phyloP scores from a whole-genome alignment of 1,140 invertebrate species.

The Lepidurus apus region DNA sequence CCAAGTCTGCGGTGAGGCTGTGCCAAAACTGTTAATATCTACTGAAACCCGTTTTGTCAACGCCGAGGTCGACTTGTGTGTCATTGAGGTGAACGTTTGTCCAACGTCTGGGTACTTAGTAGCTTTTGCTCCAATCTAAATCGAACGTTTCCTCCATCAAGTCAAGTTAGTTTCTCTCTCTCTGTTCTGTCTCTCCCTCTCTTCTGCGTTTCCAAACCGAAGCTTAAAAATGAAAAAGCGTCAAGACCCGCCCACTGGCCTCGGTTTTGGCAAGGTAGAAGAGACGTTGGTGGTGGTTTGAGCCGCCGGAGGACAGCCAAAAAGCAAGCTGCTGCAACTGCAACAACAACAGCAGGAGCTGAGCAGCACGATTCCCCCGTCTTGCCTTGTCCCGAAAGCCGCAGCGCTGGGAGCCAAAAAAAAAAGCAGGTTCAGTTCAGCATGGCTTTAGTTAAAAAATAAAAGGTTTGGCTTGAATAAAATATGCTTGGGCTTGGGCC shows the following conservation, averaged over 20 bases:
- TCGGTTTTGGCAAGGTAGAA: background rate
- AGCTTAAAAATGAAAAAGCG: background rate
- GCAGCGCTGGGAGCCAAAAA: background rate
- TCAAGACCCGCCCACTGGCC: background rate
- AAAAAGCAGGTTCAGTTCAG: slow-evolving; percentile 21
- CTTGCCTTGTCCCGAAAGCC: background rate
- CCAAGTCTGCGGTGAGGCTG: background rate
- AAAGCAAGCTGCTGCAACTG: background rate
- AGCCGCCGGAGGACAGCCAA: background rate
- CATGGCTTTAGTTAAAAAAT: background rate
- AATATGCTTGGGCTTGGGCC: slow-evolving; percentile 8
- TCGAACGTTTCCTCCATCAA: too few species aligned
- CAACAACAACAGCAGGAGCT: slow-evolving; percentile 11
- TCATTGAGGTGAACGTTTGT: too few species aligned
- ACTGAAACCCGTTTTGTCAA: background rate
- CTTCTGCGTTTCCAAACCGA: too few species aligned
- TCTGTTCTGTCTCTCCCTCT: too few species aligned
- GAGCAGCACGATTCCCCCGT: slow-evolving; percentile 1
- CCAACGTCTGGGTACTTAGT: too few species aligned
- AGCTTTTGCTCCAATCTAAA: too few species aligned
- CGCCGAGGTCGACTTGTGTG: background rate
- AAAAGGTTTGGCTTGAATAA: background rate
- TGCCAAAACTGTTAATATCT: background rate
- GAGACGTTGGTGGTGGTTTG: background rate
- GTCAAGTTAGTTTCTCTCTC: too few species aligned